A percentile compares a stretch with the other conserved stretches of the same genome.
phyloP scores from a whole-genome alignment of 2,797 vertebrate species.

The Mus caroli region DNA sequence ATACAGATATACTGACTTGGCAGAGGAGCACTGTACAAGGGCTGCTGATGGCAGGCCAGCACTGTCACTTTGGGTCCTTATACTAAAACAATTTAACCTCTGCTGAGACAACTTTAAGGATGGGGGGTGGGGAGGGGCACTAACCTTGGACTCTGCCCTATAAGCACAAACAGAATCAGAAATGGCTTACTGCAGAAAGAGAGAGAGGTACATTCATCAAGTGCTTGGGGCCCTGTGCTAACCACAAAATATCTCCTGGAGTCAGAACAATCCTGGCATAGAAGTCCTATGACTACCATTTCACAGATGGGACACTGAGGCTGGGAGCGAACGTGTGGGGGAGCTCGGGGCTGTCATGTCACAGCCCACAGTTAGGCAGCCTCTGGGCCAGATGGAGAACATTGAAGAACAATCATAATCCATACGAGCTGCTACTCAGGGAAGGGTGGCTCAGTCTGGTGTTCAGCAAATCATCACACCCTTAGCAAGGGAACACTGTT shows the following conservation, averaged over 20 bases:
- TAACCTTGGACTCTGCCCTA: slow-evolving; percentile 39
- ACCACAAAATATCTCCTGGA: slow-evolving; percentile 60
- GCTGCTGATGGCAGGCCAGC: neutral
- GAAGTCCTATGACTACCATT: slow-evolving; percentile 78
- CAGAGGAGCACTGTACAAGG: neutral
- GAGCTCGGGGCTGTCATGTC: slow-evolving; percentile 76
- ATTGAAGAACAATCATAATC: slow-evolving; percentile 74
- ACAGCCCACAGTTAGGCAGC: slow-evolving; percentile 78
- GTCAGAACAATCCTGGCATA: slow-evolving; percentile 71
- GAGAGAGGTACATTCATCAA: slow-evolving; percentile 14
- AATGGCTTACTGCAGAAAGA: neutral
- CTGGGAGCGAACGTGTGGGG: slow-evolving; percentile 75
- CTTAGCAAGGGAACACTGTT: slow-evolving; percentile 8
- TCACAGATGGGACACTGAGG: slow-evolving; percentile 84
- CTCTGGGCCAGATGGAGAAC: slow-evolving; percentile 82
- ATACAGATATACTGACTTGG: neutral
- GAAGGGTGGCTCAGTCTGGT: slow-evolving; percentile 45
- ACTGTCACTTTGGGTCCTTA: neutral
- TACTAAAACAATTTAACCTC: neutral
- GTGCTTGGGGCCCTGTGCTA: neutral
- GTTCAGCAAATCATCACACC: slow-evolving; percentile 64
- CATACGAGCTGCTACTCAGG: slow-evolving; percentile 67
- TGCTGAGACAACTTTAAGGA: neutral
- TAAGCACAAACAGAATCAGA: slow-evolving; percentile 27
- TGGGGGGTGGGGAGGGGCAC: neutral